Evolutionary conservation across 2,888 invertebrate species (phyloP).

Genomic region (Pachymerium ferrugineum): DNA sequence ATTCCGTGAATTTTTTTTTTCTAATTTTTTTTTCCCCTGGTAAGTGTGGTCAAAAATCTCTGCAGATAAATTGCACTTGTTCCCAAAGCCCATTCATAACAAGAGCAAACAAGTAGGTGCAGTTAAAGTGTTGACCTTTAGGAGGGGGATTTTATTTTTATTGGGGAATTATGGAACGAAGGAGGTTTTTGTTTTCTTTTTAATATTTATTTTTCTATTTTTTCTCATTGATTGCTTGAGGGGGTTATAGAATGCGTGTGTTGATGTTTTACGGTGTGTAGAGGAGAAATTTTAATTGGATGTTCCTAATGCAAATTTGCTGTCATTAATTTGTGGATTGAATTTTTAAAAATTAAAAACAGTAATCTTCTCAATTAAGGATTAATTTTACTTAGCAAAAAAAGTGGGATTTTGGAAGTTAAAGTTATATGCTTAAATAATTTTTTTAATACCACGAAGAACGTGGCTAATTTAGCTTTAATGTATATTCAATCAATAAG

Average conservation of each 20-base stretch:
- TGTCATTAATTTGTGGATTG: neutral
- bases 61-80: neutral
- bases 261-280: no score
- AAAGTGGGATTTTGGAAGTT: neutral
- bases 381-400: no score
- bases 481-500: neutral
- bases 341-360: neutral
- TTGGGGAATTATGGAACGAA: conserved; percentile 1
- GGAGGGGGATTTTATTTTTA: neutral
- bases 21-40: neutral
- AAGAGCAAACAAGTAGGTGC: neutral
- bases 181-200: neutral
- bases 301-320: neutral
- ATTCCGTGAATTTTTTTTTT: no score
- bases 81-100: neutral
- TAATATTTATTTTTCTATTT: neutral
- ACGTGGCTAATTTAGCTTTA: neutral
- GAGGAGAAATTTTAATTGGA: neutral
- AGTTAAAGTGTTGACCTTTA: neutral
- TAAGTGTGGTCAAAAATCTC: neutral
- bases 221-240: no score
- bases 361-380: no score
- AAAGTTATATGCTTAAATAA: neutral
- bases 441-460: no score
- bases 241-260: no score